These are phyloP conservation scores for Paedocypris micromegethes DNA, from an alignment of 2,797 vertebrate genomes.

Conservation along the genomic window DNA sequence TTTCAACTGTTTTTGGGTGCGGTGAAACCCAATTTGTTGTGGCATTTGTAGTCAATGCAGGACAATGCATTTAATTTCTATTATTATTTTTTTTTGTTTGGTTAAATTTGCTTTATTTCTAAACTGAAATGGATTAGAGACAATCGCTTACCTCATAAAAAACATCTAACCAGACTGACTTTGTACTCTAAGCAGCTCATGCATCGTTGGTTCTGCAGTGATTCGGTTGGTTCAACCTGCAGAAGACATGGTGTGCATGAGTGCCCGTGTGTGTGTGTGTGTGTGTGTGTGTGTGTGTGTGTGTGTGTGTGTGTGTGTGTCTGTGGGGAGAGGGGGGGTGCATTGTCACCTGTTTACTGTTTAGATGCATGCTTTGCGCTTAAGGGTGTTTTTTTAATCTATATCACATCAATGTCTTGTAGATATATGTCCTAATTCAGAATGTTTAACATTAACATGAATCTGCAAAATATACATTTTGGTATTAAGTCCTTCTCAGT, in stretches of 20 bases:
- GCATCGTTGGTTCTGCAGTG: slow-evolving; percentile 39
- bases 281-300: background rate
- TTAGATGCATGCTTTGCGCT: background rate
- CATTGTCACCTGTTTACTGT: slow-evolving; percentile 3
- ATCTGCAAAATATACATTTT: too few species aligned
- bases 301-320: background rate
- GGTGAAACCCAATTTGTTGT: background rate
- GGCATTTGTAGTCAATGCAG: background rate
- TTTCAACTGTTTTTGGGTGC: background rate
- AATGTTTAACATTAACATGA: too few species aligned
- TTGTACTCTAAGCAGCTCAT: background rate
- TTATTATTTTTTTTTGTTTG: background rate
- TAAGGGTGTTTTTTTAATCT: background rate
- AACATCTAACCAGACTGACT: slow-evolving; percentile 37
- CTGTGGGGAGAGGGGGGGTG: background rate
- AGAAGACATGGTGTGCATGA: background rate
- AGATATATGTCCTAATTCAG: too few species aligned
- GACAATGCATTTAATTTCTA: background rate
- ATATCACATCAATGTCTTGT: too few species aligned
- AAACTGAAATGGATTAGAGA: slow-evolving; percentile 40
- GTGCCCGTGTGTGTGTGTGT: background rate
- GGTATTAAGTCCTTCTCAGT: too few species aligned
- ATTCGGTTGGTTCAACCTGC: slow-evolving; percentile 27
- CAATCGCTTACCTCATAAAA: slow-evolving; percentile 55
- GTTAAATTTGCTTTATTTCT: slow-evolving; percentile 2